Evolutionary conservation across 2,113 vertebrate species (phyloP).

Genomic region (Gavialis gangeticus): DNA sequence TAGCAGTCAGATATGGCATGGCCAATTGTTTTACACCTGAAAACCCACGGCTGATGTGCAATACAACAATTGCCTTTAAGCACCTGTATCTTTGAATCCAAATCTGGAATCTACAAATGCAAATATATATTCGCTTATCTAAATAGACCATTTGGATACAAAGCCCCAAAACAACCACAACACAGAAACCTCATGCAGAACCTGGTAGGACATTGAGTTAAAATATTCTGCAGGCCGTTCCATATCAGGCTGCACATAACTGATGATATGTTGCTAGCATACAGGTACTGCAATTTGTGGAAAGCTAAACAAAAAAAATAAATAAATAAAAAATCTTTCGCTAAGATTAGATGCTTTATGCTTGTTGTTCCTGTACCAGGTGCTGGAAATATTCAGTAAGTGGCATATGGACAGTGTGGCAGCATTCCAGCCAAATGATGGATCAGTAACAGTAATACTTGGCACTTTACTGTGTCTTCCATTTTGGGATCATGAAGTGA

Average conservation of each 20-base stretch:
- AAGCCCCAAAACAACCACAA: neutral
- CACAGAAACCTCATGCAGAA: neutral
- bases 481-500: neutral
- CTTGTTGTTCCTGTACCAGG: neutral
- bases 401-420: neutral
- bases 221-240: neutral
- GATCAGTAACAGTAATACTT: neutral
- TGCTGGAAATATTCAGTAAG: neutral
- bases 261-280: neutral
- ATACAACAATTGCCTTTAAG: neutral
- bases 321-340: neutral
- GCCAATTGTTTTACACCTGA: neutral
- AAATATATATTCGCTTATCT: neutral
- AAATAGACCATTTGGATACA: neutral
- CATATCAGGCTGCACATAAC: fast-evolving
- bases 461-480: neutral
- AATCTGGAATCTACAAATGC: neutral
- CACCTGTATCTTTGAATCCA: neutral
- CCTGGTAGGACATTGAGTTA: neutral
- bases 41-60: neutral
- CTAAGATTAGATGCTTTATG: neutral
- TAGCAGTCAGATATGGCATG: neutral
- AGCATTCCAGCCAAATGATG: fast-evolving
- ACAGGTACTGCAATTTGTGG: neutral
- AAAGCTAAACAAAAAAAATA: neutral